Evolutionary conservation across 2,888 invertebrate species (phyloP).

Genomic region (Malthinus seriepunctatus): DNA sequence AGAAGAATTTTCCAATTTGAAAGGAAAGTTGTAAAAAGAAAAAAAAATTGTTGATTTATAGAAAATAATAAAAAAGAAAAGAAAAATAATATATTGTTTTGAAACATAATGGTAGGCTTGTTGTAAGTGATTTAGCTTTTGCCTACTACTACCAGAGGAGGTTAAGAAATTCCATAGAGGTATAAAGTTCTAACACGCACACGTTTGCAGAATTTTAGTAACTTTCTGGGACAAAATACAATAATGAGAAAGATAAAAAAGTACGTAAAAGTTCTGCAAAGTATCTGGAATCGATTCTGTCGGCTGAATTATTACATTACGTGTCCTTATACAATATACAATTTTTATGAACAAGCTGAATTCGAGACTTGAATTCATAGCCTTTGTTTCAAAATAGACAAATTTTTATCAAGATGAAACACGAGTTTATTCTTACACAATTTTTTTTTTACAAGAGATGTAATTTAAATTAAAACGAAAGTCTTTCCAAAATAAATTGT

Average conservation of each 20-base stretch:
- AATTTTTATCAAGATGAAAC: neutral
- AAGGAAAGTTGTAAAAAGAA: too few species aligned
- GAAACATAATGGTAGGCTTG: conserved; percentile 13
- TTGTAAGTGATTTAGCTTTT: conserved; percentile 27
- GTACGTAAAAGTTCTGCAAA: conserved; percentile 28
- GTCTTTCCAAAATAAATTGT: too few species aligned
- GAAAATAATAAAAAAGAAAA: too few species aligned
- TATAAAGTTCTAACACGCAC: conserved; percentile 29
- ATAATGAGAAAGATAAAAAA: conserved; percentile 32
- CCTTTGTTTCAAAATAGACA: conserved; percentile 15
- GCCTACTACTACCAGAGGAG: conserved; percentile 15
- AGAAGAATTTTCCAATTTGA: too few species aligned
- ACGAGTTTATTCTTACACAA: too few species aligned
- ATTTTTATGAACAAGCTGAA: conserved; percentile 26
- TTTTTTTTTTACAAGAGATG: too few species aligned
- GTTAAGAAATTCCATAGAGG: conserved; percentile 27
- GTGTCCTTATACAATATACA: conserved; percentile 26
- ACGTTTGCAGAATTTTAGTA: conserved; percentile 27
- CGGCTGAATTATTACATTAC: conserved; percentile 30
- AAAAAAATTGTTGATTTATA: too few species aligned
- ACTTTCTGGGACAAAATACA: conserved; percentile 32
- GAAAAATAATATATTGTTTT: neutral
- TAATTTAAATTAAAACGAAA: too few species aligned
- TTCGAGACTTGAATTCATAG: conserved; percentile 25
- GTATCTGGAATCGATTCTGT: conserved; percentile 29